phyloP scores from a whole-genome alignment of 1,140 invertebrate genomes.

The Ceratitis capitata region DNA sequence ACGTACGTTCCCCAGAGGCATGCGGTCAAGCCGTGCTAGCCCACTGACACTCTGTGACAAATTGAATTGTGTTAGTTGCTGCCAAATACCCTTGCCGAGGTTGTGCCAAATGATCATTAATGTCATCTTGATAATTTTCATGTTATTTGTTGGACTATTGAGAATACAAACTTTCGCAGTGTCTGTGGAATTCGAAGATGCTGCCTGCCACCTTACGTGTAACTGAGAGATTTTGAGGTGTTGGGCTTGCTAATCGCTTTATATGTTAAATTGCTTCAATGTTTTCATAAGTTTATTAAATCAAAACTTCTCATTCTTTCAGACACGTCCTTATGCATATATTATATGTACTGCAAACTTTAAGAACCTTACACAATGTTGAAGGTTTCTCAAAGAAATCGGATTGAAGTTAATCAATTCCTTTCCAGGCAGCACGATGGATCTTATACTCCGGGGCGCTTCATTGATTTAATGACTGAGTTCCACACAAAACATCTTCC shows the following conservation, averaged over 20 bases:
- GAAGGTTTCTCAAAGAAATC: too few relatives aligned
- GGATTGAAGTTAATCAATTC: too few relatives aligned
- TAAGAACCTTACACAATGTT: too few relatives aligned
- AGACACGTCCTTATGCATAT: too few relatives aligned
- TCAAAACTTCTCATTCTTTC: not conserved
- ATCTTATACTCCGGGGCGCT: too few relatives aligned
- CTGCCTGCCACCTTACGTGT: not conserved
- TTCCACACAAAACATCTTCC: too few relatives aligned
- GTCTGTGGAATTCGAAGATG: not conserved
- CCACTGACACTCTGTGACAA: constrained; percentile 26
- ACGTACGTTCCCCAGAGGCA: not conserved
- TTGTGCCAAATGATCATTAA: not conserved
- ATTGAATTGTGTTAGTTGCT: constrained; percentile 12
- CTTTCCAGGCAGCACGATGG: too few relatives aligned
- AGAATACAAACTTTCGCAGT: not conserved
- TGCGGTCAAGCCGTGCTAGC: not conserved
- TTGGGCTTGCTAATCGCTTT: not conserved
- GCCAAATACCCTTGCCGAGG: not conserved
- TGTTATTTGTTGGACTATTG: not conserved
- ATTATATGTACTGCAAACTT: too few relatives aligned
- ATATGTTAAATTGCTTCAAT: constrained; percentile 11
- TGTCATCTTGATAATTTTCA: constrained; percentile 16
- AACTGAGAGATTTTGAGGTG: not conserved
- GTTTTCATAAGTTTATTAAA: not conserved
- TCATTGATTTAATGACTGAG: too few relatives aligned